phyloP scores from a whole-genome alignment of 1,140 invertebrate genomes.

The Danaus plexippus region DNA sequence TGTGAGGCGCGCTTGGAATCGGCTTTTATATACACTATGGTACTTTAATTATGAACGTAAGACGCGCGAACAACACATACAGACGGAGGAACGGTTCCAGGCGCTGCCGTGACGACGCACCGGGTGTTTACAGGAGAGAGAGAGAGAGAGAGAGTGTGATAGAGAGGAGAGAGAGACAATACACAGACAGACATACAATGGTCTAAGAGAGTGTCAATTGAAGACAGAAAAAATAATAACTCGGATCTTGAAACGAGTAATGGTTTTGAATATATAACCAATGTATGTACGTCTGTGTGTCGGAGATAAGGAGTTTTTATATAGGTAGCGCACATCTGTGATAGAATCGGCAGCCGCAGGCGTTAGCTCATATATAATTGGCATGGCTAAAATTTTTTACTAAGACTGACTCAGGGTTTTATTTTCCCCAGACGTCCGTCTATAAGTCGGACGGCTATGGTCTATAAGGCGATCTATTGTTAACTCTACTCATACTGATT shows the following conservation, averaged over 20 bases:
- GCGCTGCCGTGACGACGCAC: slow-evolving; percentile 19
- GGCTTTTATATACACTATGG: too few species aligned
- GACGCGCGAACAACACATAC: too few species aligned
- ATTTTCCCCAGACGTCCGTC: slow-evolving; percentile 23
- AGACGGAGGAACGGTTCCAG: not conserved
- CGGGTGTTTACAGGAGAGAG: slow-evolving; percentile 54
- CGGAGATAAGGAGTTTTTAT: slow-evolving; percentile 35
- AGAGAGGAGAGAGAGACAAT: too few species aligned
- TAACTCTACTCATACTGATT: too few species aligned
- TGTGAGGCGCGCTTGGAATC: slow-evolving; percentile 20
- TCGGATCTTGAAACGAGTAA: too few species aligned
- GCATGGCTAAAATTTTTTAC: not conserved
- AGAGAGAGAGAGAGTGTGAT: too few species aligned
- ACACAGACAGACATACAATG: too few species aligned
- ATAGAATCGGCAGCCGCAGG: slow-evolving; percentile 40
- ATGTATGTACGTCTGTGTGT: slow-evolving; percentile 5
- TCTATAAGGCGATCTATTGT: too few species aligned
- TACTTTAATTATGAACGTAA: too few species aligned
- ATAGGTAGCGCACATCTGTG: slow-evolving; percentile 55
- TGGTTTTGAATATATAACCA: too few species aligned
- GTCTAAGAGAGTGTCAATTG: not conserved
- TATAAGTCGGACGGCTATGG: slow-evolving; percentile 17
- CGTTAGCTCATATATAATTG: not conserved
- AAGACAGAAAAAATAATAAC: too few species aligned
- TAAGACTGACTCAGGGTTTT: not conserved